Evolutionary conservation across 2,888 invertebrate genomes (phyloP).

Genomic region (Terebella lapidaria): DNA sequence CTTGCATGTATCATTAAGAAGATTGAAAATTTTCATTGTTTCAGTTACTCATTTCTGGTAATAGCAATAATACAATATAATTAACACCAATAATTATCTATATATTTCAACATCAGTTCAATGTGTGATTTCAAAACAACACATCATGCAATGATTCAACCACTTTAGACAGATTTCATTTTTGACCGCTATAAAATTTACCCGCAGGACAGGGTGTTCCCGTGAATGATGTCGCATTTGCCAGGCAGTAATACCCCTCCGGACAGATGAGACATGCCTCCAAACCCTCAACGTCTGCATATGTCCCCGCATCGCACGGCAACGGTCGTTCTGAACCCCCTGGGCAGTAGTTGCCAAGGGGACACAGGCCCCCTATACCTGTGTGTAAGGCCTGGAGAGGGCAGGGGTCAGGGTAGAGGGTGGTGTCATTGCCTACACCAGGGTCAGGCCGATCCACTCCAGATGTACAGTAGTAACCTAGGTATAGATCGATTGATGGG

Average conservation of each 20-base stretch:
- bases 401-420: conserved; percentile 27
- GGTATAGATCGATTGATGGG: background rate
- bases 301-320: conserved; percentile 30
- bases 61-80: too few relatives aligned
- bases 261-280: conserved; percentile 28
- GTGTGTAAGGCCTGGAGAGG: conserved; percentile 33
- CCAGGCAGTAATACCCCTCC: conserved; percentile 32
- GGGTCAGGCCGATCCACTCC: conserved; percentile 44
- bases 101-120: too few relatives aligned
- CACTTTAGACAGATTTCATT: too few relatives aligned
- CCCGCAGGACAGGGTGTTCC: conserved; percentile 30
- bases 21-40: too few relatives aligned
- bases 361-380: conserved; percentile 38
- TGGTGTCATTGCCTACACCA: conserved; percentile 28
- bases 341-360: conserved; percentile 41
- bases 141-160: too few relatives aligned
- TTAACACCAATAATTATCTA: too few relatives aligned
- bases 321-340: conserved; percentile 24
- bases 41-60: too few relatives aligned
- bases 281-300: conserved; percentile 29
- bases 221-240: conserved; percentile 29
- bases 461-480: conserved; percentile 46
- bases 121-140: too few relatives aligned
- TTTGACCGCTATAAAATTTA: too few relatives aligned
- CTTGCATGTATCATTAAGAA: too few relatives aligned